A percentile compares a stretch with the other conserved stretches of the same genome.
Conservation (phyloP, 2,888 invertebrate species). For the Chalcosyrphus nemorum region DNA sequence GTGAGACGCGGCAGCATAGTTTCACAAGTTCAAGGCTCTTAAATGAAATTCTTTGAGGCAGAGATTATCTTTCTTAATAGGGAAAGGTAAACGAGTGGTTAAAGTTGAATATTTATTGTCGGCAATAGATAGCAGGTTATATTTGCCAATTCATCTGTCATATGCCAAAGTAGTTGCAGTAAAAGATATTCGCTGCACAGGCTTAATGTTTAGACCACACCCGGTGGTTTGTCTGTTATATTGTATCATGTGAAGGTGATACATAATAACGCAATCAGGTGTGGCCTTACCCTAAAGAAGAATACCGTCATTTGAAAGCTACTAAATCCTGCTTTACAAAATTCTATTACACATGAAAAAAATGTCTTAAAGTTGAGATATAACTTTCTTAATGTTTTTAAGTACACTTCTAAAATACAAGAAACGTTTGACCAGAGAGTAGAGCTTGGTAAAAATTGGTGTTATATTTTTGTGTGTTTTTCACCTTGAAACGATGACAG, state of each 20-base stretch:
- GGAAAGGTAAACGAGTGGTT: not conserved
- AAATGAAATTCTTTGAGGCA: slow-evolving; percentile 43
- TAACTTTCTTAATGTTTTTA: not conserved
- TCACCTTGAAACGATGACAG: slow-evolving; percentile 64
- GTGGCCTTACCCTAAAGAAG: not conserved
- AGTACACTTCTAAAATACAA: not conserved
- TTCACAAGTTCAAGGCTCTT: slow-evolving; percentile 71
- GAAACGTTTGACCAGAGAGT: too few species aligned
- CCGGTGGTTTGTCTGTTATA: not conserved
- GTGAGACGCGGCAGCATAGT: slow-evolving; percentile 13
- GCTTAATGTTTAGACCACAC: not conserved
- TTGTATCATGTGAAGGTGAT: not conserved
- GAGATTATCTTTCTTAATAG: slow-evolving; percentile 1
- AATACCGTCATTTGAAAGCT: not conserved
- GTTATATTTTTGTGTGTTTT: slow-evolving; percentile 39
- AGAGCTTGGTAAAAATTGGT: slow-evolving; percentile 1
- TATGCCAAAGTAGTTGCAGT: not conserved
- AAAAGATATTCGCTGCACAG: not conserved
- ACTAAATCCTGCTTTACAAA: not conserved
- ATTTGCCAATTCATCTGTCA: not conserved
- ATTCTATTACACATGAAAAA: not conserved
- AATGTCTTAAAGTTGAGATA: not conserved
- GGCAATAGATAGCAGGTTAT: not conserved
- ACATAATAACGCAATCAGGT: not conserved
- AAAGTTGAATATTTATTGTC: not conserved